Conservation (phyloP, 2,797 vertebrate species). For the Chaetophractus vellerosus region DNA sequence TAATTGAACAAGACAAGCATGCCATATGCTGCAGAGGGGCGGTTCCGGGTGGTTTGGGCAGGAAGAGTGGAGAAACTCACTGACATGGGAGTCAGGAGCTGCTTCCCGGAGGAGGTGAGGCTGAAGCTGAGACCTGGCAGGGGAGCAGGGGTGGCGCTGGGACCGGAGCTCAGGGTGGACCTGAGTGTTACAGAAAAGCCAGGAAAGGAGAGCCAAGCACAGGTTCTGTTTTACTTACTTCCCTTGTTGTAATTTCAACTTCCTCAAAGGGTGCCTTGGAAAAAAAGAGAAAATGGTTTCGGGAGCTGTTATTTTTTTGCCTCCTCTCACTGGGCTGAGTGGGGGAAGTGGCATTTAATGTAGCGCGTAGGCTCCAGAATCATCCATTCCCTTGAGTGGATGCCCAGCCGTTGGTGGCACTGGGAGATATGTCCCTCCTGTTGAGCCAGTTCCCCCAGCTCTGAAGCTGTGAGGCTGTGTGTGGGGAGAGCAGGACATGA, state of each 20-base stretch:
- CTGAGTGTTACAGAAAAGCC: constrained; percentile 3
- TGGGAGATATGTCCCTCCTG: background rate
- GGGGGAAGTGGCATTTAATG: constrained; percentile 16
- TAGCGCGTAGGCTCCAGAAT: background rate
- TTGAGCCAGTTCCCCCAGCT: background rate
- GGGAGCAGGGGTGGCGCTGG: too few relatives aligned
- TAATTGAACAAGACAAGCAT: background rate
- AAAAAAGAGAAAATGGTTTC: constrained; percentile 68
- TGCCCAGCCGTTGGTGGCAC: background rate
- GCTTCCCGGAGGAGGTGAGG: background rate
- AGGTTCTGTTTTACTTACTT: constrained; percentile 61
- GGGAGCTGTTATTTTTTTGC: constrained; percentile 60
- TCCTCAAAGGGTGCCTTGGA: constrained; percentile 71
- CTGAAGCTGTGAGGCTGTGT: background rate
- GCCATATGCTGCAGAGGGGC: background rate
- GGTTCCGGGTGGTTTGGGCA: background rate
- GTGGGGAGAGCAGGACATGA: accelerated
- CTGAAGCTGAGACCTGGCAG: background rate
- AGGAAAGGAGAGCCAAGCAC: constrained; percentile 23
- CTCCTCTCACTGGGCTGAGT: background rate
- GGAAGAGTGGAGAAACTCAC: background rate
- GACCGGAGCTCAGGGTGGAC: background rate
- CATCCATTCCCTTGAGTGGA: background rate
- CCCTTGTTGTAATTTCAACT: constrained; percentile 61
- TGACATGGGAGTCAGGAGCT: background rate